Evolutionary conservation across 2,888 invertebrate species (phyloP), one percentile per base, ranked within the genome.

Genomic region (Agriopis aurantiaria): DNA sequence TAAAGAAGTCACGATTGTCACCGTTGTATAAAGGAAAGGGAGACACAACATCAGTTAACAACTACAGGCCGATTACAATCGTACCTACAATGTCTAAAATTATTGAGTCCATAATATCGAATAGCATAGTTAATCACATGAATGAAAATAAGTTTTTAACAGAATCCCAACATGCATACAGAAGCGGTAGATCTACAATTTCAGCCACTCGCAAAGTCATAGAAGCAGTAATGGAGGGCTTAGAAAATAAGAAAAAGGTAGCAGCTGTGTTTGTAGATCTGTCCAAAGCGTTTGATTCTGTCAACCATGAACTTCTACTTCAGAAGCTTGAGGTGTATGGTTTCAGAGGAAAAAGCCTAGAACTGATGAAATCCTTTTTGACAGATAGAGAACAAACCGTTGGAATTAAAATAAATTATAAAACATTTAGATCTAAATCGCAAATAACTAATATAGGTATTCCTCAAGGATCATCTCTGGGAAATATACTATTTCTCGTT

Each of bases 241-340:
- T 56, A 40, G 41, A 56, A 56, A 40, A 12, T 0, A 56, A 41
- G 10, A 52, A 52, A 9, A 45, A 43, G n/a, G 45, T 57, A 17
- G 45, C 45, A 17, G 45, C 57, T n/a, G 7, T 55, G n/a, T 55
- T 55, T 11, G 41, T 55, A 40, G 55, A 55, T 41, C 55, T 55
- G 7, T 55, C 55, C 8, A 55, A 55, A 55, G 55, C 55, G 5
- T 55, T 55, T 41, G 55, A 55, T 11, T 53, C 33, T 33, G 33
- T 53, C 9, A 53, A 53, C 12, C 53, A 53, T 10, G 12, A 53
- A 53, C 55, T 55, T 6, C 41, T 55, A 3, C 55, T 55, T 12
- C 8, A 55, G 55, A 55, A 55, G n/a, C 12, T 55, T 3, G 6
- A n/a, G 41, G 41, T 55, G 6, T 55, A 55, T 12, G 33, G 55